A percentile compares a stretch with the other conserved stretches of the same genome.
Conservation (phyloP, 1,140 invertebrate species). For the Plodia interpunctella region DNA sequence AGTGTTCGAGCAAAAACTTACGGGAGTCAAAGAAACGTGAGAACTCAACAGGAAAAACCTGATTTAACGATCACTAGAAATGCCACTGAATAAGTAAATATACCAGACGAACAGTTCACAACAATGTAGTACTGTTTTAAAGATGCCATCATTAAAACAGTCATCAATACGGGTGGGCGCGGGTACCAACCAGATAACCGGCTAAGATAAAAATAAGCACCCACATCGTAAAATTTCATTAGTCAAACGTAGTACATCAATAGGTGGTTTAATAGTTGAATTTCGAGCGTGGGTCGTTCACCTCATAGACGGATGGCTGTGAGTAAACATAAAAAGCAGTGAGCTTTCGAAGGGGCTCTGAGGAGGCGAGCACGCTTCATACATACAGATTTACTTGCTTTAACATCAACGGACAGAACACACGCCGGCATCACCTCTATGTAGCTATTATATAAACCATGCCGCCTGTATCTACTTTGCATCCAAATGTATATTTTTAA, state of each 20-base stretch:
- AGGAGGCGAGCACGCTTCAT: conserved; percentile 1
- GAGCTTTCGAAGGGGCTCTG: conserved; percentile 8
- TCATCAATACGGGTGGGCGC: conserved; percentile 28
- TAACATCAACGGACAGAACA: neutral
- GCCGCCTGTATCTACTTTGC: neutral
- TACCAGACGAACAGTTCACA: conserved; percentile 1
- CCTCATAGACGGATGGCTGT: conserved; percentile 20
- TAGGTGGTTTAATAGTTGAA: conserved; percentile 23
- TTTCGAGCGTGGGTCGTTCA: conserved; percentile 32
- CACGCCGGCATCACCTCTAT: neutral
- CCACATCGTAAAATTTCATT: conserved; percentile 14
- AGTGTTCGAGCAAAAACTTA: neutral
- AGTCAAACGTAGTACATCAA: conserved; percentile 17
- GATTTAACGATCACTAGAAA: neutral
- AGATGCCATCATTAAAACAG: conserved; percentile 25
- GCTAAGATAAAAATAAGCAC: conserved; percentile 18
- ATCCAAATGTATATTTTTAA: conserved; percentile 1
- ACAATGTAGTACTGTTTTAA: conserved; percentile 19
- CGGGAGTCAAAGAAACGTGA: neutral
- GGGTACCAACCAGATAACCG: conserved; percentile 18
- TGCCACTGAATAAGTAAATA: neutral
- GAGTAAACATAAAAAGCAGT: conserved; percentile 19
- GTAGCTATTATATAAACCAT: neutral
- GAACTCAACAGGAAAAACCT: conserved; percentile 1
- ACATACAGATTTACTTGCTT: neutral